Conservation (phyloP, 2,113 vertebrate genomes). For the Gambusia holbrooki region DNA sequence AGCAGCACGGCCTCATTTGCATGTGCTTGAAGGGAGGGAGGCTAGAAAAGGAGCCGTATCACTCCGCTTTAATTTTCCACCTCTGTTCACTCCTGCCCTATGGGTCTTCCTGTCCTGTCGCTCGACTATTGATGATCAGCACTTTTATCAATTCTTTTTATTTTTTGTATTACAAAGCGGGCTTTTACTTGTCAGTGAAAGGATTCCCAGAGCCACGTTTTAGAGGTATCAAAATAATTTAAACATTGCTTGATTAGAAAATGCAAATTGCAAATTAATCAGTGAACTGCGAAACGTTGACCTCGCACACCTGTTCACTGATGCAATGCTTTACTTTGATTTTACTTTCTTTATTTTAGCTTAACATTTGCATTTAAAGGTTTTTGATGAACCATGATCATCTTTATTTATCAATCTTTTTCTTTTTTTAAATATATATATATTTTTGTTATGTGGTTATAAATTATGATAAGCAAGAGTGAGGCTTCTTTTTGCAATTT, state of each 20-base stretch:
- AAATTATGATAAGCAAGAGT: conserved; percentile 27
- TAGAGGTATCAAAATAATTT: conserved; percentile 85
- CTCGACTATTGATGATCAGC: conserved; percentile 94
- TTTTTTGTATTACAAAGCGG: conserved; percentile 70
- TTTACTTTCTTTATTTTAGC: conserved; percentile 28
- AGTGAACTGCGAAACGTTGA: conserved; percentile 53
- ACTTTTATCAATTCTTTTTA: conserved; percentile 90
- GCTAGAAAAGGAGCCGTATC: conserved; percentile 91
- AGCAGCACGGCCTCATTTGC: conserved; percentile 99
- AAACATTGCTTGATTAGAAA: conserved; percentile 72
- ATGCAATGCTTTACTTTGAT: conserved; percentile 25
- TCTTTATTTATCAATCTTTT: conserved; percentile 68
- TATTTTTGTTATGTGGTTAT: conserved; percentile 60
- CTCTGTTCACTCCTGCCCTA: conserved; percentile 96
- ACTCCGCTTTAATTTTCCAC: conserved; percentile 98
- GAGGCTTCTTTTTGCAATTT: conserved; percentile 24
- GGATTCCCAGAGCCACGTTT: conserved; percentile 86
- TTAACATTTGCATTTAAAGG: conserved; percentile 69
- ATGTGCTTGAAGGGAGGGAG: conserved; percentile 96
- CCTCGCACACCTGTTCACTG: conserved; percentile 37
- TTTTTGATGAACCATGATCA: conserved; percentile 44
- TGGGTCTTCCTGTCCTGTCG: conserved; percentile 92
- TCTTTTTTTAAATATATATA: conserved; percentile 6
- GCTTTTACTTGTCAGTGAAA: conserved; percentile 75
- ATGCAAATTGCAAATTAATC: conserved; percentile 66